Conservation (phyloP, 2,888 invertebrate species). For the Ischnura elegans region DNA sequence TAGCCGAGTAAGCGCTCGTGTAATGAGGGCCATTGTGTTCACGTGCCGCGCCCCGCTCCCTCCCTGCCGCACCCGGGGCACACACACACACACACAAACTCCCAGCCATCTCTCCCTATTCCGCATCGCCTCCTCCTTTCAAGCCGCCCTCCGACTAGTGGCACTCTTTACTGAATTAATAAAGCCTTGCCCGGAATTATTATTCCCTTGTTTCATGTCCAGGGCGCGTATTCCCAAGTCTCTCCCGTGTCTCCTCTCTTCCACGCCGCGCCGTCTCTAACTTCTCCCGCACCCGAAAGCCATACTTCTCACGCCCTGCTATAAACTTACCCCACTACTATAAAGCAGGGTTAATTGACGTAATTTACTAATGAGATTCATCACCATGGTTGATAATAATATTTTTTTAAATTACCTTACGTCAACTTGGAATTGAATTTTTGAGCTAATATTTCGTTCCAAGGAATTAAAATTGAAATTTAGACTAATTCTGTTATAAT, state of each 20-base stretch:
- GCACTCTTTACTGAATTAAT: slow-evolving; percentile 57
- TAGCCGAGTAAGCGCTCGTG: slow-evolving; percentile 18
- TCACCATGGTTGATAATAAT: no score
- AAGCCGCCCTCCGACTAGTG: neutral
- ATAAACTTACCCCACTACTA: neutral
- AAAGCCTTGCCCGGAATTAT: slow-evolving; percentile 65
- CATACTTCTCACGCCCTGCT: neutral
- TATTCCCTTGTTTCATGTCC: slow-evolving; percentile 63
- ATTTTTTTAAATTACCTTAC: no score
- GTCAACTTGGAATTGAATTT: no score
- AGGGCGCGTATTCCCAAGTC: slow-evolving; percentile 52
- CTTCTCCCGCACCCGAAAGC: neutral
- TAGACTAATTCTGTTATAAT: no score
- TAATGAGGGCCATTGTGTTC: slow-evolving; percentile 57
- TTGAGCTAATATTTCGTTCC: no score
- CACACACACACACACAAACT: no score
- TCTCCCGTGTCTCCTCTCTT: neutral
- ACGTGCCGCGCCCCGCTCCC: neutral
- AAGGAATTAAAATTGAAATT: no score
- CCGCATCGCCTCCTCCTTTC: neutral
- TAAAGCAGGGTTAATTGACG: no score
- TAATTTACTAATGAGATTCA: no score
- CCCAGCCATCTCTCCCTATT: neutral
- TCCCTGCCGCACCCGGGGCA: neutral
- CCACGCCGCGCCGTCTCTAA: neutral